phyloP scores from a whole-genome alignment of 2,113 vertebrate species.

The Hystrix cristata region DNA sequence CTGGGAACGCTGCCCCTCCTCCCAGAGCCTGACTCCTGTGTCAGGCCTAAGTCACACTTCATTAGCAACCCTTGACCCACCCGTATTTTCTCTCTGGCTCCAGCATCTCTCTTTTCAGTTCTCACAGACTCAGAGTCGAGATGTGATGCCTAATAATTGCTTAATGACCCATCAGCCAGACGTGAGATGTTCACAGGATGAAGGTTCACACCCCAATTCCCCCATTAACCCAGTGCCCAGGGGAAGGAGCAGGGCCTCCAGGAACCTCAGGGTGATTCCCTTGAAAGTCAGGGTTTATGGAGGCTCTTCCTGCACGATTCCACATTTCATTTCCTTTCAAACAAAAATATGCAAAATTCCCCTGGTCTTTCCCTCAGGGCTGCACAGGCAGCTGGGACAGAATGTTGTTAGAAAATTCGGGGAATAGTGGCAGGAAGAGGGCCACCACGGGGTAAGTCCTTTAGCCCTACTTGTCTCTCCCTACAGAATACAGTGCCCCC shows the following conservation, averaged over 20 bases:
- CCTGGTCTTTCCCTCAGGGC: background rate
- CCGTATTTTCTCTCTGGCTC: background rate
- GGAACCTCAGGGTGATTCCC: background rate
- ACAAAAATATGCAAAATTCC: background rate
- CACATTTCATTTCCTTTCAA: background rate
- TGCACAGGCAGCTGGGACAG: background rate
- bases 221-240: background rate
- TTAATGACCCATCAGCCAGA: background rate
- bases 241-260: rapidly evolving
- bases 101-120: background rate
- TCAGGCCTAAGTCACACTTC: background rate
- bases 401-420: background rate
- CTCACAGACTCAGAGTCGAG: background rate
- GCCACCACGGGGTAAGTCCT: background rate
- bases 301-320: too few relatives aligned
- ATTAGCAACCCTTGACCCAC: background rate
- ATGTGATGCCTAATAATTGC: background rate
- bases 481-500: background rate
- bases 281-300: background rate
- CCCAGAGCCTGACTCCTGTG: background rate
- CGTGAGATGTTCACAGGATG: background rate
- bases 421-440: background rate
- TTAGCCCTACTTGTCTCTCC: background rate
- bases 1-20: background rate
- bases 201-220: too few relatives aligned